Base-by-base conservation (phyloP, 2,797 vertebrate species). In the Crax fasciolata region DNA sequence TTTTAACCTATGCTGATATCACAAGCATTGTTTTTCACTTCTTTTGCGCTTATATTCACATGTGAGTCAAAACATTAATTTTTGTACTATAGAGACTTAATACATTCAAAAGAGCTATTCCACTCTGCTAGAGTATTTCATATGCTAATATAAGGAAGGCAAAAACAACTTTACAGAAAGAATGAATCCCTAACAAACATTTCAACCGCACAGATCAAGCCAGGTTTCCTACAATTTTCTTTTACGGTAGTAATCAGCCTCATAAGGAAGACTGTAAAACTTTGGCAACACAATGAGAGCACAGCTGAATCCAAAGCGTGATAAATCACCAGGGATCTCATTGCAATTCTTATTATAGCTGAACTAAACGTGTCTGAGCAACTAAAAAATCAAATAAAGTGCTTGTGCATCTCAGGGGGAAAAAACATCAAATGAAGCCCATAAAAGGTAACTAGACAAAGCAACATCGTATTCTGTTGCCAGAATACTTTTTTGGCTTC, bases 381-480 rank as follows among this genome's bases (percentile, higher is more conserved):
- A 79, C 66, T 82, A 89, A 78, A 84, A 96, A 96, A 87, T 90
- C 79, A 86, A 86, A 93, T 57, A 73, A 74, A 87, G 51, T 63
- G 49, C 70, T 79, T 57, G 35, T 38, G 49, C 9, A 39, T 80
- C 78, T 92, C 32, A 5, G 21, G 75, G 55, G 16, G 21, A 65
- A 63, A 87, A 89, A 48, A 5, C 41, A 75, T 78, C 46, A 72
- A 78, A 21, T 30, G 67, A 79, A 93, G 38, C 63, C 73, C 4
- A 1, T 71, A 27, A 77, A 70, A 57, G 66, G 30, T 51, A 86
- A 73, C 73, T 61, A 51, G n/a, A 76, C 15, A 73, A 67, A 84
- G 41, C 30, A 91, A 38, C 28, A 52, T 39, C 48, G 38, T 52
- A n/a, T 54, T 91, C 62, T 71, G 15, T 48, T 73, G 43, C 63